Base-by-base conservation (phyloP, 2,113 vertebrate species). In the Mixornis gularis region DNA sequence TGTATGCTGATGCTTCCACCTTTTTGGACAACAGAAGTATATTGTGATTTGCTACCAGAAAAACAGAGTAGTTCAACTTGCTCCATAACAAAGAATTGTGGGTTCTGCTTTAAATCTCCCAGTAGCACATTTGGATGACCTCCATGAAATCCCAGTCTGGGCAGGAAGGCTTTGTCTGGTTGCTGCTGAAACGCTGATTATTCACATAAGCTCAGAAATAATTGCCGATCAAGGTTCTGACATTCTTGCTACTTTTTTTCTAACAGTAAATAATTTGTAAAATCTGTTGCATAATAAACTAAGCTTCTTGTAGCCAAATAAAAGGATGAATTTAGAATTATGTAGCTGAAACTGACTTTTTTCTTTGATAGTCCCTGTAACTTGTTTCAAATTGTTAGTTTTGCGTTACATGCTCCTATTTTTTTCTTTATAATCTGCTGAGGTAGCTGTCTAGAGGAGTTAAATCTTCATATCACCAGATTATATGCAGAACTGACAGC, bases 71-170 rank as follows among this genome's bases (percentile, higher is more conserved):
- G 36, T 84, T 91, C 51, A 68, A 30, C 34, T 70, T 82, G 58
- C 36, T 89, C 17, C 22, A 6, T 78, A 52, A 25, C 5, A 46
- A 63, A 70, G 43, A 84, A 11, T 32, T 87, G 34, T 58, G 52
- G 24, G 36, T 69, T 32, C 51, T 91, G 63, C 46, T 72, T 63
- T 49, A 49, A 65, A 85, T 80, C 46, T 87, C 20, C 27, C 74
- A 53, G 41, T 71, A 85, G 72, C 84, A 76, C 49, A 68, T 87
- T 92, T 93, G 89, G 91, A 85, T 89, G 78, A 89, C 80, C 73
- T 83, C 81, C 77, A 81, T 1, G 9, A 92, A 92, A 89, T 89
- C 78, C 60, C 49, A 63, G 62, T 64, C 84, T 84, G 52, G n/a
- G 73, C 43, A 85, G 17, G 64, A 92, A 92, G 64, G 55, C 30